Evolutionary conservation across 30 jellyfish, hydroid and myxozoan genomes (phyloP), one percentile per base, ranked within the genome.

Genomic region (Calvadosia cruxmelitensis): DNA sequence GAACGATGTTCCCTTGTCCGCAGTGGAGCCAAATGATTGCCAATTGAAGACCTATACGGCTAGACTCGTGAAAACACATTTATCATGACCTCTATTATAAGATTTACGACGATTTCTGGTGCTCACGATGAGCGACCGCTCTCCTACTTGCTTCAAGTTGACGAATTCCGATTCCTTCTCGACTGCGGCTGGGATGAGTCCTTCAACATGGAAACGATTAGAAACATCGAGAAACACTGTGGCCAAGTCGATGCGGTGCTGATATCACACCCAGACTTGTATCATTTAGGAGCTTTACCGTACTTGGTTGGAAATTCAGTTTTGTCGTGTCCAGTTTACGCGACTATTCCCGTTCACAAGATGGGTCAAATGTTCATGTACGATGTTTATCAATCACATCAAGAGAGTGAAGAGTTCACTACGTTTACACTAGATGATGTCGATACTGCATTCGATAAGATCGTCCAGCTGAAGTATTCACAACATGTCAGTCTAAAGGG

Each of bases 301-400:
- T 81, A 89, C 66, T 81, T 89, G 2, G 74, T 89, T 71, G 98
- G 98, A 30, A 89, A 89, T 33, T 89, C 95, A 62, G 85, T 81
- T 50, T 73, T 89, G 76, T 71, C 71, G 49, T 89, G 98, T 33
- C 93, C 95, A 2, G 74, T 89, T 16, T 89, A 89, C 68, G 98
- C 98, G 57, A 89, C 98, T 24, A 89, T 89, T 31, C 98, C 98
- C 1, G 98, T 89, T 23, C 74, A 80, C 78, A 89, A 89, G 66
- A 89, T 89, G 98, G 98, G 98, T 2, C 98, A 89, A 50, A 81
- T 89, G 98, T 89, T 89, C 63, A 71, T 89, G 83, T 89, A 89
- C 53, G 98, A 89, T 69, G 81, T 89, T 52, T 89, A 82, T 72
- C 52, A 86, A 93, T 87, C 96, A 3, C 94, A 76, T 49, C 93